Evolutionary conservation across 2,797 vertebrate genomes (phyloP).

Genomic region (Crocodylus rhombifer): DNA sequence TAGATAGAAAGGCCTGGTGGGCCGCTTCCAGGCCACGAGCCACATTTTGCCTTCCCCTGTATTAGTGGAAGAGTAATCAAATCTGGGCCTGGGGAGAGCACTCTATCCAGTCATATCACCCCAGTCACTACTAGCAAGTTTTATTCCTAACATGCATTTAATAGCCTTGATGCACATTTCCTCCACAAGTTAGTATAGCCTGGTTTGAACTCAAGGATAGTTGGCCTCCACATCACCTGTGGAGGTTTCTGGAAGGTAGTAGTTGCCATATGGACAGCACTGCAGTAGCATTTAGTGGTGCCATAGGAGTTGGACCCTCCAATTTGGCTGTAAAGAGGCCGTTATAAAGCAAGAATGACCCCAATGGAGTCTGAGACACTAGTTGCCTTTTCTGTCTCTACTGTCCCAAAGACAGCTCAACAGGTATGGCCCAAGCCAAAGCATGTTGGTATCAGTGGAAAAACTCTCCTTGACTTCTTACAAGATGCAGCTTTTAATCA

Average conservation of each 20-base stretch:
- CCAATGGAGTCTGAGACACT: neutral
- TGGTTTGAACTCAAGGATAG: too few species aligned
- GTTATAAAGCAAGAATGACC: neutral
- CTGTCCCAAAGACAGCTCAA: neutral
- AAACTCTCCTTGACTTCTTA: neutral
- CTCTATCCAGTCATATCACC: too few species aligned
- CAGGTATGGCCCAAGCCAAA: neutral
- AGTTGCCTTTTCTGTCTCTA: neutral
- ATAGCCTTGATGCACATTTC: too few species aligned
- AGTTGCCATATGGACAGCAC: fast-evolving
- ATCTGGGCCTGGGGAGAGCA: too few species aligned
- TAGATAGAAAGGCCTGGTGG: too few species aligned
- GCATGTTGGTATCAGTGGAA: neutral
- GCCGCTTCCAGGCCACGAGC: too few species aligned
- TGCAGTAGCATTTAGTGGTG: neutral
- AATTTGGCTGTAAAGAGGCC: neutral
- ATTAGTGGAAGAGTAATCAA: too few species aligned
- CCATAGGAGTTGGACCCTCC: neutral
- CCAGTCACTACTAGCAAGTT: too few species aligned
- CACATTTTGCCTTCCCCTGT: too few species aligned
- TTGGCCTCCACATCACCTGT: neutral
- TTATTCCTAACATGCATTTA: too few species aligned
- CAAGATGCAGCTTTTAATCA: too few species aligned
- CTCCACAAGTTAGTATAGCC: too few species aligned
- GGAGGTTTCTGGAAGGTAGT: neutral